These are phyloP conservation scores for Phyllopteryx taeniolatus DNA, from an alignment of 2,113 vertebrate species.

Conservation along the genomic window DNA sequence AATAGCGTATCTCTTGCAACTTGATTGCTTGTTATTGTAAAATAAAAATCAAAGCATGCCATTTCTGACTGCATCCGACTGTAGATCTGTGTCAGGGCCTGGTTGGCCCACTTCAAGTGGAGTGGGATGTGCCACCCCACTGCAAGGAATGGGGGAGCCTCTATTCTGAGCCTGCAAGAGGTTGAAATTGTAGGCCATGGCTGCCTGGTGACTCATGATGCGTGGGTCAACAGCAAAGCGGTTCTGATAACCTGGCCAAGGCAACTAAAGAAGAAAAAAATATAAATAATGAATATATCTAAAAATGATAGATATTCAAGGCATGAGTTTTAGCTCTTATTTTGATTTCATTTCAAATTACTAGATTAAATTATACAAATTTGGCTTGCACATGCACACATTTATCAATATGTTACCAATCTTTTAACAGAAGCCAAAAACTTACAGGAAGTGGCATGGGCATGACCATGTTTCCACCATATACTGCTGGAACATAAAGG, in stretches of 20 bases:
- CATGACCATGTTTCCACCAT: constrained; percentile 99
- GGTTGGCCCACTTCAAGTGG: constrained; percentile 85
- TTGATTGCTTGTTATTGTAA: background rate
- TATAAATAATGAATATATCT: background rate
- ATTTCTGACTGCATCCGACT: constrained; percentile 83
- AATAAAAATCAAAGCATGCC: constrained; percentile 68
- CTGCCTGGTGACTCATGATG: constrained; percentile 91
- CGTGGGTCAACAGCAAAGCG: constrained; percentile 96
- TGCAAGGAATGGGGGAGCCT: constrained; percentile 89
- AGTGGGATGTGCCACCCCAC: constrained; percentile 87
- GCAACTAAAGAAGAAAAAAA: constrained; percentile 73
- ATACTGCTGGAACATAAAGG: constrained; percentile 96
- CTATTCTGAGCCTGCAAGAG: constrained; percentile 88
- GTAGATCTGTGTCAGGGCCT: constrained; percentile 88
- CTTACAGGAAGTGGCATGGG: constrained; percentile 96
- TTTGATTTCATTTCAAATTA: background rate
- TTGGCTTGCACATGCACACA: background rate
- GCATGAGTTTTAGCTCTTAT: background rate
- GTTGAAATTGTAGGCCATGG: constrained; percentile 98
- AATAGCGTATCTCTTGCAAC: background rate
- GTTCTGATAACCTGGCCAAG: constrained; percentile 95
- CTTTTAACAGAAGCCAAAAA: constrained; percentile 3
- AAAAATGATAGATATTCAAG: background rate
- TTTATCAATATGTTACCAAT: background rate
- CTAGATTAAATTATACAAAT: background rate